phyloP scores from a whole-genome alignment of 1,140 invertebrate genomes.

The Nomia melanderi region DNA sequence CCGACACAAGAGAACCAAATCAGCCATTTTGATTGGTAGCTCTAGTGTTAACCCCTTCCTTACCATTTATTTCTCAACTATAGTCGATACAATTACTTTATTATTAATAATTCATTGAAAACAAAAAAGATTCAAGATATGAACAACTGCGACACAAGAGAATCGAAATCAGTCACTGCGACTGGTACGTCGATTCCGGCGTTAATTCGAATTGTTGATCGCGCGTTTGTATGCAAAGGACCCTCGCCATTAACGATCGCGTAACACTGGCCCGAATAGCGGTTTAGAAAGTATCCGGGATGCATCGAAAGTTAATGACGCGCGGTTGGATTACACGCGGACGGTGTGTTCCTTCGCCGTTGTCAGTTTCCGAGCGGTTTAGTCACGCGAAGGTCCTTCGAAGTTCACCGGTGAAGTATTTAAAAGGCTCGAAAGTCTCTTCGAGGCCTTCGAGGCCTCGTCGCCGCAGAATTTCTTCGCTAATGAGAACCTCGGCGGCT shows the following conservation, averaged over 20 bases:
- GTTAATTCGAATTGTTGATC: background rate
- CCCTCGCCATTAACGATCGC: background rate
- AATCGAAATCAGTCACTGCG: too few species aligned
- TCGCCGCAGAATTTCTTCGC: background rate
- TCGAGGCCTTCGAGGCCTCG: background rate
- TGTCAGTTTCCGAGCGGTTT: conserved; percentile 13
- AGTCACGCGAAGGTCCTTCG: conserved; percentile 8
- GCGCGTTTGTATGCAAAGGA: background rate
- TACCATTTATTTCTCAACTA: too few species aligned
- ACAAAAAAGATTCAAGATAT: too few species aligned
- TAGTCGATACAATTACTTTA: too few species aligned
- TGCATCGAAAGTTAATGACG: background rate
- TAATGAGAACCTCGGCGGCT: background rate
- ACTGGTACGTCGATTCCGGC: background rate
- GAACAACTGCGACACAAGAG: too few species aligned
- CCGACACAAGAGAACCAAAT: too few species aligned
- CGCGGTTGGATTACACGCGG: background rate
- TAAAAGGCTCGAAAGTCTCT: conserved; percentile 20
- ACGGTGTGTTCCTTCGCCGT: background rate
- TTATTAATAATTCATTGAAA: too few species aligned
- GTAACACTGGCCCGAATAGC: background rate
- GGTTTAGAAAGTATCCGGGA: background rate
- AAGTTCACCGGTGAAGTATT: conserved; percentile 17
- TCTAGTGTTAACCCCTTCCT: background rate
- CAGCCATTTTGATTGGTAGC: too few species aligned